Percentiles rank a stretch among this genome's conserved stretches.
These are phyloP conservation scores for Gortyna flavago DNA, from an alignment of 2,888 invertebrate species.

Conservation along the genomic window DNA sequence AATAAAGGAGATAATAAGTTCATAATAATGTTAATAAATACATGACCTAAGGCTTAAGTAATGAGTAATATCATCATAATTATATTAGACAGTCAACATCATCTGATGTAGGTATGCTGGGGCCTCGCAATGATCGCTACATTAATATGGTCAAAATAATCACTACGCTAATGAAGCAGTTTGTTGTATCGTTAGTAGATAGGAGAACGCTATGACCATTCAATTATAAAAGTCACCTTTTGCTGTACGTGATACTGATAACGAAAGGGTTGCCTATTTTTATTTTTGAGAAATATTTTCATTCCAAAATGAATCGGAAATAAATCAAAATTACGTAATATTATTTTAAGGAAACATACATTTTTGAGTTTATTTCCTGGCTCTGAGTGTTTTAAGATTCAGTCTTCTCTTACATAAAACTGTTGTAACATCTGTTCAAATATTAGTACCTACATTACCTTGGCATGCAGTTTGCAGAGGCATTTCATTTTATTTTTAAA, in stretches of 20 bases:
- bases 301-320: conserved; percentile 20
- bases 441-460: conserved; percentile 40
- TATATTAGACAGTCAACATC: not conserved
- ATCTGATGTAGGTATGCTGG: not conserved
- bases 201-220: not conserved
- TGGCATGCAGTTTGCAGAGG: not conserved
- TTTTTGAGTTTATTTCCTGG: conserved; percentile 39
- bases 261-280: not conserved
- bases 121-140: not conserved
- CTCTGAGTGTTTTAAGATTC: conserved; percentile 38
- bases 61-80: conserved; percentile 6
- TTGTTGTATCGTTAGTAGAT: not conserved
- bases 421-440: conserved; percentile 49
- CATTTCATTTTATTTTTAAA: conserved; percentile 12
- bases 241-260: too few relatives aligned
- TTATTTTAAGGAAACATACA: conserved; percentile 45
- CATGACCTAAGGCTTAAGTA: not conserved
- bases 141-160: conserved; percentile 12
- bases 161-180: not conserved
- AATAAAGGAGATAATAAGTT: not conserved
- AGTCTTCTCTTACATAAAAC: conserved; percentile 47
- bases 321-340: conserved; percentile 22
- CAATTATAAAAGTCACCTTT: not conserved
- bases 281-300: not conserved
- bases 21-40: not conserved